Evolutionary conservation across 1,140 invertebrate species (phyloP).

Genomic region (Acromyrmex charruanus): DNA sequence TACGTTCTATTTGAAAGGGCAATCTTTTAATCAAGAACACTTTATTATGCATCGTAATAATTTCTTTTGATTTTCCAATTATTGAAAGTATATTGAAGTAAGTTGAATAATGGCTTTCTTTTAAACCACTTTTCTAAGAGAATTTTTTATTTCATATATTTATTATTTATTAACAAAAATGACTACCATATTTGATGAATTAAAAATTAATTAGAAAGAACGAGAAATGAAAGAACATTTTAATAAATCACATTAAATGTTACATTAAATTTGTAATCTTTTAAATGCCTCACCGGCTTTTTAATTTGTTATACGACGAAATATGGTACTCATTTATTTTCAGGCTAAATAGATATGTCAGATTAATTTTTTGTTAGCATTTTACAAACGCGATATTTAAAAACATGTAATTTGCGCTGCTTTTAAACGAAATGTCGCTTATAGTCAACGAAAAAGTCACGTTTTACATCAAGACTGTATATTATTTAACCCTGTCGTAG

Average conservation of each 20-base stretch:
- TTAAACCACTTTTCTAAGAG: not conserved
- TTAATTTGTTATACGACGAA: slow-evolving; percentile 20
- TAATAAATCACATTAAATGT: not conserved
- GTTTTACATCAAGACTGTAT: slow-evolving; percentile 33
- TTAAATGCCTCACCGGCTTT: not conserved
- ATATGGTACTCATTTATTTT: slow-evolving; percentile 7
- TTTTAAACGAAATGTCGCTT: not conserved
- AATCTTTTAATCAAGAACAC: not conserved
- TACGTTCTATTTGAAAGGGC: not conserved
- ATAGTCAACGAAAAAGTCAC: not conserved
- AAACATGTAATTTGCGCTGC: not conserved
- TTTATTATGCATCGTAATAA: not conserved
- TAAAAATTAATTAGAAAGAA: not conserved
- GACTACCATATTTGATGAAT: not conserved
- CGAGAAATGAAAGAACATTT: not conserved
- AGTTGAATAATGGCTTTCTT: not conserved
- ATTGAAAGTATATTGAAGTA: not conserved
- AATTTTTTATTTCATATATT: not conserved
- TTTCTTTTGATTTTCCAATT: not conserved
- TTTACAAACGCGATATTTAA: slow-evolving; percentile 1
- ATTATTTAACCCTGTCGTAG: slow-evolving; percentile 40
- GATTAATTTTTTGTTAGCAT: not conserved
- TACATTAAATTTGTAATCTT: slow-evolving; percentile 19
- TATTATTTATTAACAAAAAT: not conserved
- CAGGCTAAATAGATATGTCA: slow-evolving; percentile 2